These are phyloP conservation scores for Oceanites oceanicus DNA, from an alignment of 2,113 vertebrate genomes.

Conservation along the genomic window DNA sequence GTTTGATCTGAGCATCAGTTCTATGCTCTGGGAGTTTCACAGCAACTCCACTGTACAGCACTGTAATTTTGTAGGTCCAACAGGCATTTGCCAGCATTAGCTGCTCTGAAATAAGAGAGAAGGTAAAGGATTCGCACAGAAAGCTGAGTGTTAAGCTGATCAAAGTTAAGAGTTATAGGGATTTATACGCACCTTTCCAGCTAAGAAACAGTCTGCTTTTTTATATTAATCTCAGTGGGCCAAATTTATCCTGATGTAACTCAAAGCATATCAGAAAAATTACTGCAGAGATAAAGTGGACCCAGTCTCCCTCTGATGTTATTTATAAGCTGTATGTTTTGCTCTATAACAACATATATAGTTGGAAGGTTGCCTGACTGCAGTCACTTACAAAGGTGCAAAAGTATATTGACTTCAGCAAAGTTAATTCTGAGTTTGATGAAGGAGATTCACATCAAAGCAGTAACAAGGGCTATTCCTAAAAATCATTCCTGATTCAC, in stretches of 20 bases:
- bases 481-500: constrained; percentile 4
- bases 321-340: constrained; percentile 66
- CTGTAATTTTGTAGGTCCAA: constrained; percentile 51
- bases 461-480: neutral
- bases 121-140: constrained; percentile 48
- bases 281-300: constrained; percentile 43
- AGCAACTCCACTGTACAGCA: constrained; percentile 26
- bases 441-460: constrained; percentile 53
- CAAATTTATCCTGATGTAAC: constrained; percentile 55
- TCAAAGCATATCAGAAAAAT: constrained; percentile 49
- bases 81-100: constrained; percentile 60
- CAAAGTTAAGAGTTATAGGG: constrained; percentile 60
- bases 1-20: constrained; percentile 37
- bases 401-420: constrained; percentile 18
- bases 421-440: constrained; percentile 55
- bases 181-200: constrained; percentile 56
- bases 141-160: constrained; percentile 61
- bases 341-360: constrained; percentile 12
- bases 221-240: constrained; percentile 41
- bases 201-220: constrained; percentile 46
- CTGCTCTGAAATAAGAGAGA: constrained; percentile 58
- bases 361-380: constrained; percentile 14
- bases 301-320: constrained; percentile 51
- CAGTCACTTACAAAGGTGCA: constrained; percentile 27
- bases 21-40: constrained; percentile 35